Evolutionary conservation across 2,113 vertebrate genomes (phyloP).

Genomic region (Nycticorax nycticorax): DNA sequence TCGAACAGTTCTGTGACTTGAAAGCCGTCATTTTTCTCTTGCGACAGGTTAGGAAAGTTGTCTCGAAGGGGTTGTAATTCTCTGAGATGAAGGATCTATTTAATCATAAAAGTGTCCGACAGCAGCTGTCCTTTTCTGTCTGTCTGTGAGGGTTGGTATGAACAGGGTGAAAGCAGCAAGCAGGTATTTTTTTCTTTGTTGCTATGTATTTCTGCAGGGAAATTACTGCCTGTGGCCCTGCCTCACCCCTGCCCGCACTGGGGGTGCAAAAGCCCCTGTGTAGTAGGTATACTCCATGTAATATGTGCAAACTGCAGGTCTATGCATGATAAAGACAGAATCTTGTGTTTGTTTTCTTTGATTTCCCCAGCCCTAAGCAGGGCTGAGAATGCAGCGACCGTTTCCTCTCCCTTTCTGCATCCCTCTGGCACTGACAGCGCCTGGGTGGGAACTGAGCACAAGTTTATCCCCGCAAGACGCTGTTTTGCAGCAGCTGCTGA

Average conservation of each 20-base stretch:
- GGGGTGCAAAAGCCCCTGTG: neutral
- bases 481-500: neutral
- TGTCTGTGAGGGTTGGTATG: neutral
- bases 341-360: neutral
- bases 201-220: neutral
- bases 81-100: neutral
- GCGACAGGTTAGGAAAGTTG: neutral
- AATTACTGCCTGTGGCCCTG: neutral
- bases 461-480: accelerated
- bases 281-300: neutral
- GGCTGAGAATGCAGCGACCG: neutral
- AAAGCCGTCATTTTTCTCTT: neutral
- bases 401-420: neutral
- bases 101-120: neutral
- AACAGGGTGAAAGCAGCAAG: neutral
- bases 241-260: neutral
- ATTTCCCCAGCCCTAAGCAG: neutral
- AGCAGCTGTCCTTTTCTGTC: neutral
- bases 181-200: neutral
- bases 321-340: neutral
- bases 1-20: neutral
- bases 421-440: neutral
- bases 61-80: neutral
- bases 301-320: neutral
- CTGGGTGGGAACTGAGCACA: neutral